Evolutionary conservation across 2,113 vertebrate species (phyloP), one percentile per base, ranked within the genome.

Genomic region (Lates calcarifer): DNA sequence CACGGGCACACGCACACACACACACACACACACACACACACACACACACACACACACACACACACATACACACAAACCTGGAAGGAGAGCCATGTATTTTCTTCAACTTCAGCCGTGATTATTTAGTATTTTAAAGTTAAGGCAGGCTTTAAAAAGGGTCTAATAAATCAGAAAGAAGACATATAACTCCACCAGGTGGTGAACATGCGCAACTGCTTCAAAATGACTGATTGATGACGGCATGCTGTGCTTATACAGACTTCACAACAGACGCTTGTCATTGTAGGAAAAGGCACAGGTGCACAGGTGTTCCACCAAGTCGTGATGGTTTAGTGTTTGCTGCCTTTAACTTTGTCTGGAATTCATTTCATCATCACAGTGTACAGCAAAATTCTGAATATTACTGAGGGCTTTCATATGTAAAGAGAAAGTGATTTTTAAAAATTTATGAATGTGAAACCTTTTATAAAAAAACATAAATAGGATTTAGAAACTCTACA

Each of bases 121-220:
- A 28, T 17, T 61, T 20, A 12, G 20, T 37, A n/a, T 51, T 77
- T 51, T n/a, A 57, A 51, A 43, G 7, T 61, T 43, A 5, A 37
- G 5, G 28, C 24, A 20, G 13, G 66, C 47, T 24, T 15, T 39
- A 37, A 6, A 3, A 20, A 2, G 1, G 10, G 1, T 5, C 8
- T 74, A 17, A 37, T 7, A 31, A 37, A 66, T 57, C n/a, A 51
- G 17, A 67, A 22, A 41, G 13, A 6, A 83, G 31, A 49, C 5
- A 29, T 82, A 84, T 49, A 58, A 87, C 87, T 57, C 90, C 85
- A 82, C 64, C 91, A 3, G 67, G 90, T 93, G 90, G 92, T 71
- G n/a, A 83, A 69, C 12, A 53, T 37, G 29, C 10, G 13, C 1
- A 80, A 68, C 56, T 67, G 45, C 77, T 26, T 57, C 18, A 29